Evolutionary conservation across 2,888 invertebrate genomes (phyloP).

Genomic region (Xestia sexstrigata): DNA sequence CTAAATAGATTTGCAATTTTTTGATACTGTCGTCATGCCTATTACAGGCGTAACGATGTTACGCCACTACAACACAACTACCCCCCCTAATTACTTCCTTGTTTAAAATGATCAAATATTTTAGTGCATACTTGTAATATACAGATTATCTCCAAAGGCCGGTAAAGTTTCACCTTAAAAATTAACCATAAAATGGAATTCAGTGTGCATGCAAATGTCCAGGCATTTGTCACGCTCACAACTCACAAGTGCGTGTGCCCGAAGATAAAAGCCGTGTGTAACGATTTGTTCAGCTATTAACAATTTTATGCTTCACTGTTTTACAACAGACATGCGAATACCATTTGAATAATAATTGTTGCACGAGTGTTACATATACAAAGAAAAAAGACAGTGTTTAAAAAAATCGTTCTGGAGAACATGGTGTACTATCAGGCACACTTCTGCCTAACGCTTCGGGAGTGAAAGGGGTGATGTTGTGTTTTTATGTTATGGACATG

Average conservation of each 20-base stretch:
- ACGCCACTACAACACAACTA: no score
- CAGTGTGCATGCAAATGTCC: constrained; percentile 45
- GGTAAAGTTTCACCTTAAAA: not conserved
- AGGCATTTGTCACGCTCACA: constrained; percentile 46
- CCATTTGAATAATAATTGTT: not conserved
- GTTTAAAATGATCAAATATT: no score
- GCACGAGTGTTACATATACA: not conserved
- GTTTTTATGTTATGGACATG: not conserved
- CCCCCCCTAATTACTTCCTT: no score
- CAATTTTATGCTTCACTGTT: constrained; percentile 45
- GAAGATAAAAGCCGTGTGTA: constrained; percentile 45
- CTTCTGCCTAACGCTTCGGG: not conserved
- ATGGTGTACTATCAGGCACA: not conserved
- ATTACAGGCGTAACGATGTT: no score
- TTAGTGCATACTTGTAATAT: no score
- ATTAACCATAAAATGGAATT: constrained; percentile 31
- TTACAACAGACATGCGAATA: constrained; percentile 35
- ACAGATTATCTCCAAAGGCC: not conserved
- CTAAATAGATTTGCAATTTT: no score
- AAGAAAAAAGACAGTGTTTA: not conserved
- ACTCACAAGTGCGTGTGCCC: constrained; percentile 49
- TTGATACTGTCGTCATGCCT: no score
- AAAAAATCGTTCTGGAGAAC: not conserved
- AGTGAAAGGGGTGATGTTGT: not conserved
- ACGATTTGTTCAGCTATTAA: constrained; percentile 51